Evolutionary conservation across 35 echinoderm and acorn worm genomes (phyloP).

Genomic region (Heliocidaris erythrogramma): DNA sequence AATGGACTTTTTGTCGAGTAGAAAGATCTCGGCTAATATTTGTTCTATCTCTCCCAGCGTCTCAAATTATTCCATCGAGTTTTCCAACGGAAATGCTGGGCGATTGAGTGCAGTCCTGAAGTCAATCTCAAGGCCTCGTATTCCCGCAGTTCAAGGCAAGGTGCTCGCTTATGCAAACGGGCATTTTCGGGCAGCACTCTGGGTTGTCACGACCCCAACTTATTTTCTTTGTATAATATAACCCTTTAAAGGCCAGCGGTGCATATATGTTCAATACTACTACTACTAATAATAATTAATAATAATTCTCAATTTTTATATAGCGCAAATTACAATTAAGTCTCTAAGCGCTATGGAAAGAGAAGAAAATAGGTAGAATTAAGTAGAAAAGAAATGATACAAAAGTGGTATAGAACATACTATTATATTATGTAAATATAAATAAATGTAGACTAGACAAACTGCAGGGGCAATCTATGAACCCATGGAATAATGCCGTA

Average conservation of each 20-base stretch:
- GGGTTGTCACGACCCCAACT: not conserved
- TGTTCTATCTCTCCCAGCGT: slow-evolving; percentile 15
- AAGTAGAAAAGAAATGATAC: too few species aligned
- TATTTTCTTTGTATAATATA: not conserved
- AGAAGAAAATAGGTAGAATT: too few species aligned
- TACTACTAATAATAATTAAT: too few species aligned
- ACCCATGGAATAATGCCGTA: too few species aligned
- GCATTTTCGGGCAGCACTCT: not conserved
- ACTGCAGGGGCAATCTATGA: too few species aligned
- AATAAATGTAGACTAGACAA: too few species aligned
- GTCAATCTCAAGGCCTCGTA: not conserved
- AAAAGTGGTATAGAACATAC: too few species aligned
- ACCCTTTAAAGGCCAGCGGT: not conserved
- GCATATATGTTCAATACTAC: not conserved
- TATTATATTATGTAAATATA: not conserved
- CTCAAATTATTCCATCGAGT: slow-evolving; percentile 17
- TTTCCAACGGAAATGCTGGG: not conserved
- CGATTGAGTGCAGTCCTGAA: not conserved
- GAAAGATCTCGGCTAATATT: slow-evolving; percentile 6
- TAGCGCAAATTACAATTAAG: too few species aligned
- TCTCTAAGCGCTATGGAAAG: too few species aligned
- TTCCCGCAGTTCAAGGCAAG: not conserved
- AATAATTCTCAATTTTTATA: too few species aligned
- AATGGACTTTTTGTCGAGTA: slow-evolving; percentile 17
- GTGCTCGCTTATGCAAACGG: not conserved